Conservation (phyloP, 2,797 vertebrate genomes). For the Coreius guichenoti region DNA sequence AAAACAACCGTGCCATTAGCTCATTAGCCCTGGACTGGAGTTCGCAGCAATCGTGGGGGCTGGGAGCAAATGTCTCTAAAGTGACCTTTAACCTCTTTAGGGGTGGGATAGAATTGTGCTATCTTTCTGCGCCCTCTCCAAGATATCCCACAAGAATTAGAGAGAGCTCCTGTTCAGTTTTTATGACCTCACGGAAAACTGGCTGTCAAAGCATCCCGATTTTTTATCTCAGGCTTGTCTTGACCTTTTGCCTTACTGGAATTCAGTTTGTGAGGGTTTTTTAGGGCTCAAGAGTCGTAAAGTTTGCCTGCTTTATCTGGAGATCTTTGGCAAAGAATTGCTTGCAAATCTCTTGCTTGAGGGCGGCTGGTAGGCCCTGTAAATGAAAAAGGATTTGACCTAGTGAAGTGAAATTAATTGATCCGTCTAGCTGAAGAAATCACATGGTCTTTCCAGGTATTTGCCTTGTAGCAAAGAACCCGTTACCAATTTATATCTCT, state of each 20-base stretch:
- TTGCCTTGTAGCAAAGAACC: constrained; percentile 25
- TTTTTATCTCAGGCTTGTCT: constrained; percentile 33
- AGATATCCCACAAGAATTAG: constrained; percentile 36
- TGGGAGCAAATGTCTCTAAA: constrained; percentile 64
- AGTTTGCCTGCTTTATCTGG: constrained; percentile 36
- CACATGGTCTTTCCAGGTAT: constrained; percentile 26
- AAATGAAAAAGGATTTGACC: constrained; percentile 35
- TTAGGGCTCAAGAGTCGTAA: constrained; percentile 37
- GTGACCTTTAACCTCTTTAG: constrained; percentile 59
- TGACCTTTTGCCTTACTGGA: constrained; percentile 66
- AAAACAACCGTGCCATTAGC: constrained; percentile 53
- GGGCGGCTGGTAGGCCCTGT: neutral
- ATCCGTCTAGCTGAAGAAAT: constrained; percentile 17
- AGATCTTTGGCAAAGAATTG: constrained; percentile 25
- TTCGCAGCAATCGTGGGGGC: constrained; percentile 42
- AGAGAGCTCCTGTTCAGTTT: constrained; percentile 60
- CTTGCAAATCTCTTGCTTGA: constrained; percentile 7
- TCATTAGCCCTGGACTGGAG: constrained; percentile 56
- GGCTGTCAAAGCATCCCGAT: constrained; percentile 36
- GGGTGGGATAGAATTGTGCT: constrained; percentile 56
- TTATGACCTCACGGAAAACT: constrained; percentile 52
- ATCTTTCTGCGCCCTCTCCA: constrained; percentile 35
- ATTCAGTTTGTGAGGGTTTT: constrained; percentile 57
- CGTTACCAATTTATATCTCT: neutral
- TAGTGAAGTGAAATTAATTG: constrained; percentile 7